phyloP scores from a whole-genome alignment of 2,888 invertebrate genomes.

The Empis stercorea region DNA sequence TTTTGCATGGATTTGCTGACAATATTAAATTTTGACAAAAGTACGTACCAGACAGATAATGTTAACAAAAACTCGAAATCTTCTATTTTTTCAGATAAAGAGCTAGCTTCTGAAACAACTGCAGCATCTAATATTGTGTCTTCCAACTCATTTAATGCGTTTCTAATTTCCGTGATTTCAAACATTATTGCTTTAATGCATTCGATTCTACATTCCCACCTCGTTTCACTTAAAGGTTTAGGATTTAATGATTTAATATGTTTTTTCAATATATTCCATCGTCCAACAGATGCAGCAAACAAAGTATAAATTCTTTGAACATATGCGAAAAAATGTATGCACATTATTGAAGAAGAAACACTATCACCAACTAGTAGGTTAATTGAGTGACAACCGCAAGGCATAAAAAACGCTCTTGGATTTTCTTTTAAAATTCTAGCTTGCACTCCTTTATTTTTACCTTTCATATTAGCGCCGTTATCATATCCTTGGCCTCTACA shows the following conservation, averaged over 20 bases:
- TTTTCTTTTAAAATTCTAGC: not conserved
- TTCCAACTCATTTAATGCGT: not conserved
- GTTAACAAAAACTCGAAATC: not conserved
- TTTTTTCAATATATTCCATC: not conserved
- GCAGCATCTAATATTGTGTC: not conserved
- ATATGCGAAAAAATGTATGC: not conserved
- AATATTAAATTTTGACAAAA: not conserved
- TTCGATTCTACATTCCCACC: not conserved
- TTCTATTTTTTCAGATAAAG: not conserved
- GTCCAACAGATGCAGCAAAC: not conserved
- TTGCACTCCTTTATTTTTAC: slow-evolving; percentile 1
- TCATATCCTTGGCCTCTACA: not conserved
- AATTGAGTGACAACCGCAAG: not conserved
- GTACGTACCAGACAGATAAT: not conserved
- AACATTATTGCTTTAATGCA: not conserved
- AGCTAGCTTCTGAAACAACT: not conserved
- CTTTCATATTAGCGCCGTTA: not conserved
- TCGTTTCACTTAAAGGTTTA: not conserved
- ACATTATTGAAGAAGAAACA: not conserved
- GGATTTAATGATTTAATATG: not conserved
- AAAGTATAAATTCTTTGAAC: not conserved
- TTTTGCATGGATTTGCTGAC: not conserved
- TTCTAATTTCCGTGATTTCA: not conserved
- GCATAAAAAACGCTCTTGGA: not conserved
- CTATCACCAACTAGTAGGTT: not conserved